phyloP scores from a whole-genome alignment of 2,113 vertebrate genomes.

The Macheiramphus alcinus region DNA sequence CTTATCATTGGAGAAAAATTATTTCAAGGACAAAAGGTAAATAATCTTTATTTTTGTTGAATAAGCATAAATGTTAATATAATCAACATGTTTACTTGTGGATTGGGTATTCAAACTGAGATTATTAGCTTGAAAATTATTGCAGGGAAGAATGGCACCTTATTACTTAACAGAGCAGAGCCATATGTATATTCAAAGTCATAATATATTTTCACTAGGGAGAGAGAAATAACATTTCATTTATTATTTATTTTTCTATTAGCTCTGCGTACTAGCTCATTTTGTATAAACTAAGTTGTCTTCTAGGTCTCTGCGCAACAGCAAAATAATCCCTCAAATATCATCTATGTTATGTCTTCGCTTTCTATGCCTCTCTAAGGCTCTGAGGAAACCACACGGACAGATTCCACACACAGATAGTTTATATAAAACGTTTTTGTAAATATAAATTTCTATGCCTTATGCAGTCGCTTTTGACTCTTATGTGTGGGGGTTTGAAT shows the following conservation, averaged over 20 bases:
- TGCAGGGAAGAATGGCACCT: neutral
- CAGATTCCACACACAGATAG: neutral
- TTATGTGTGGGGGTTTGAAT: neutral
- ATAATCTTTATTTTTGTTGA: neutral
- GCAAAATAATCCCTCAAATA: neutral
- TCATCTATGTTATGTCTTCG: neutral
- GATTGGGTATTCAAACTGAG: neutral
- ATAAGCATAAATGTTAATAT: neutral
- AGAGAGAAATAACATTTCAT: conserved; percentile 2
- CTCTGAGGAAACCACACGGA: neutral
- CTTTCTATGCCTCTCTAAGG: neutral
- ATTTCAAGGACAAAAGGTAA: neutral
- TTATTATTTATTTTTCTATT: conserved; percentile 45
- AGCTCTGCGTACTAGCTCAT: neutral
- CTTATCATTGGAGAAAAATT: neutral
- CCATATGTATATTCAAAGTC: neutral
- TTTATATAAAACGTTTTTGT: neutral
- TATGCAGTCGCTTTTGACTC: neutral
- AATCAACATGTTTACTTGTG: neutral
- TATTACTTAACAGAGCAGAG: neutral
- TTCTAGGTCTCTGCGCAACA: neutral
- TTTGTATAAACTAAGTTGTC: neutral
- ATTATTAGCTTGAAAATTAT: conserved; percentile 10
- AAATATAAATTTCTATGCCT: neutral
- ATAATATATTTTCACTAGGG: neutral